Conservation (phyloP, 2,888 invertebrate species). For the Hypolimnas misippus region DNA sequence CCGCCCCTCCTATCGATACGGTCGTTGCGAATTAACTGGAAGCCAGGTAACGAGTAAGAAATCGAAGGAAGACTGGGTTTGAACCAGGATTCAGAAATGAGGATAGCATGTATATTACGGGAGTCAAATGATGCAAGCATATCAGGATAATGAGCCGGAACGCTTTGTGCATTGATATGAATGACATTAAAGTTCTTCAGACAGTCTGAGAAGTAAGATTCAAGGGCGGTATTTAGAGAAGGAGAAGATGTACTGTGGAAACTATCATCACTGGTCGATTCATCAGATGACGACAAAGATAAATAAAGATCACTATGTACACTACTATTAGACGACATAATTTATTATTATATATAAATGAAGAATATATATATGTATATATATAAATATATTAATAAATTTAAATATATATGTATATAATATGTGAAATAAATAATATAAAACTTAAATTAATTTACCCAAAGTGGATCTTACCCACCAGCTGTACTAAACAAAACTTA, state of each 20-base stretch:
- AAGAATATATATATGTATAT: not conserved
- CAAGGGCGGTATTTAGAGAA: not conserved
- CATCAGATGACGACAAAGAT: not conserved
- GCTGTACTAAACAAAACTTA: not conserved
- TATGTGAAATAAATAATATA: not conserved
- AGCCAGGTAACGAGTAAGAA: no score
- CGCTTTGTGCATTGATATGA: no score
- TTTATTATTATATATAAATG: not conserved
- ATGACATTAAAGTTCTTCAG: no score
- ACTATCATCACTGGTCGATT: not conserved
- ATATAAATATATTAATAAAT: not conserved
- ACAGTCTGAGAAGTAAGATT: not conserved
- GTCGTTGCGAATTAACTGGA: no score
- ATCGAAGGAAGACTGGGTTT: no score
- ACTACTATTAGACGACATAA: not conserved
- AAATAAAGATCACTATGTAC: not conserved
- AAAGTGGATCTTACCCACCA: not conserved
- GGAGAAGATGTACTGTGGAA: conserved; percentile 1
- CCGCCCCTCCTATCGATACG: no score
- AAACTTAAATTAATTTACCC: not conserved
- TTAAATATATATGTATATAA: not conserved
- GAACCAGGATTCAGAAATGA: no score
- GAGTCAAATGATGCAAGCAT: no score
- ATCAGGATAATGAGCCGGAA: no score
- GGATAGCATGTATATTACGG: no score